phyloP scores from a whole-genome alignment of 1,140 invertebrate genomes.

The Scylla paramamosain region DNA sequence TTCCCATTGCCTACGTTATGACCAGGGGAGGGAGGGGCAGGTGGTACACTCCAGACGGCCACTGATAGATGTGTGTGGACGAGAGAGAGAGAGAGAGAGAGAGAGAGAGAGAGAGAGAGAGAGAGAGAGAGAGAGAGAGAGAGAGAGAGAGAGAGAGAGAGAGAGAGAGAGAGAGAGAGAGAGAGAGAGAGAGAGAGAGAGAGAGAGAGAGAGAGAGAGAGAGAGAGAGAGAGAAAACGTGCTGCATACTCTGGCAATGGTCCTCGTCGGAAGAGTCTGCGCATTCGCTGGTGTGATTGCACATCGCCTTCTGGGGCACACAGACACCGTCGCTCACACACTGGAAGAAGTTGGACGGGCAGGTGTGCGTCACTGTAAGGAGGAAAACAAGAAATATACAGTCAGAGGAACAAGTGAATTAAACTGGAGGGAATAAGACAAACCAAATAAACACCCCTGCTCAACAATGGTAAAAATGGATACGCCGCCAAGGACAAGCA shows the following conservation, averaged over 20 bases:
- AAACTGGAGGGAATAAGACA: too few relatives aligned
- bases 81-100: neutral
- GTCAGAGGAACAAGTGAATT: too few relatives aligned
- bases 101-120: neutral
- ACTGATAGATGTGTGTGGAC: too few relatives aligned
- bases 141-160: neutral
- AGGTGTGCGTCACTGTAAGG: neutral
- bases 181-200: neutral
- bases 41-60: too few relatives aligned
- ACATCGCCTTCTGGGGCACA: neutral
- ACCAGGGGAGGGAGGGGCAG: too few relatives aligned
- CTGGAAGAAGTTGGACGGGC: neutral
- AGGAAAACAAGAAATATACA: neutral
- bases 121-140: neutral
- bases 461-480: too few relatives aligned
- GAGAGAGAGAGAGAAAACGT: neutral
- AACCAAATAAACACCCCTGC: too few relatives aligned
- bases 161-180: neutral
- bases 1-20: too few relatives aligned
- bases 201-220: neutral
- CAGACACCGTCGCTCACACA: neutral
- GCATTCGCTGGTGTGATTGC: neutral
- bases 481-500: too few relatives aligned
- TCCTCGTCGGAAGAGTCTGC: neutral
- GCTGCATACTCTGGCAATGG: neutral